Conservation (phyloP, 2,888 invertebrate genomes). For the Drosophila subquinaria region DNA sequence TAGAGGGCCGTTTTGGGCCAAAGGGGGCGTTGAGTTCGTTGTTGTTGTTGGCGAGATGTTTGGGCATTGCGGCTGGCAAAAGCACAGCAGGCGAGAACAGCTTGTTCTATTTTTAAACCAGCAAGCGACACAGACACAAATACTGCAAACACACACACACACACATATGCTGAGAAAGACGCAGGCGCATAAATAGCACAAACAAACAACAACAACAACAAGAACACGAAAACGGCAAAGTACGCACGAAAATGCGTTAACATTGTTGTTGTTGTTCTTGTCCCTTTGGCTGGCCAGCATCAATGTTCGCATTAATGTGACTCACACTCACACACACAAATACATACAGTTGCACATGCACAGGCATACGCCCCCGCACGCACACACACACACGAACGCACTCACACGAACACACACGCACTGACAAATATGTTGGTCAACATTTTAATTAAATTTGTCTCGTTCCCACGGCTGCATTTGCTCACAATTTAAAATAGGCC, state of each 20-base stretch:
- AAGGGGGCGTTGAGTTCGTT: too few relatives aligned
- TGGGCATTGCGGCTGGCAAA: slow-evolving; percentile 76
- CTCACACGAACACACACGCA: slow-evolving; percentile 8
- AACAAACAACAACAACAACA: slow-evolving; percentile 47
- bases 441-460: slow-evolving; percentile 77
- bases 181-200: slow-evolving; percentile 80
- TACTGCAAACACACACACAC: slow-evolving; percentile 14
- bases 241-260: slow-evolving; percentile 59
- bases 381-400: slow-evolving; percentile 67
- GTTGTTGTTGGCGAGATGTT: slow-evolving; percentile 44
- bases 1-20: neutral
- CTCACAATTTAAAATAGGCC: slow-evolving; percentile 65
- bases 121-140: slow-evolving; percentile 39
- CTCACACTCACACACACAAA: slow-evolving; percentile 83
- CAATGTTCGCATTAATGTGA: slow-evolving; percentile 77
- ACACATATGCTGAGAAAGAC: slow-evolving; percentile 49
- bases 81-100: slow-evolving; percentile 75
- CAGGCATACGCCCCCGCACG: slow-evolving; percentile 58
- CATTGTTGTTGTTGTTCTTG: slow-evolving; percentile 39
- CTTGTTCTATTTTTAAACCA: slow-evolving; percentile 81
- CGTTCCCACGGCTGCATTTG: slow-evolving; percentile 44
- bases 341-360: slow-evolving; percentile 81
- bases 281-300: slow-evolving; percentile 52
- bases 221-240: slow-evolving; percentile 30
- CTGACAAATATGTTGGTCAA: slow-evolving; percentile 63